Evolutionary conservation across 2,113 vertebrate genomes (phyloP), one percentile per base, ranked within the genome.

Genomic region (Arenaria interpres): DNA sequence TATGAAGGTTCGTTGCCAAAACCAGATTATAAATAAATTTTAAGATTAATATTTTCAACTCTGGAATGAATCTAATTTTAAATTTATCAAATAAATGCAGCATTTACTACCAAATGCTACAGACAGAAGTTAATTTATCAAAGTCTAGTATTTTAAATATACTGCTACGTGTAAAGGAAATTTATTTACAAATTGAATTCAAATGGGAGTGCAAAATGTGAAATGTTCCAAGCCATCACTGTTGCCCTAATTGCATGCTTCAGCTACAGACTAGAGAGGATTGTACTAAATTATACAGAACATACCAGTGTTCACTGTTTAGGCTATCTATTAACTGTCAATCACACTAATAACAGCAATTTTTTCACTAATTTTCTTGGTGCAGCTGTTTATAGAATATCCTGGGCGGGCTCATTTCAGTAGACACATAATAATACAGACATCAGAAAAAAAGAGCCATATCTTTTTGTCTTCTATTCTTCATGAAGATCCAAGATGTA

Each of bases 341-440:
- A 90, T 99, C 98, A 98, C 97, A 97, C 95, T 98, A 98, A 98
- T 98, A 98, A 98, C 97, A 97, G 98, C 98, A 98, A 98, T 98
- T 97, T 98, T 96, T 98, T 93, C 97, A 94, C 98, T 98, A 98
- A 98, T 98, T 98, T 98, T 96, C 98, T 77, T 93, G 91, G 96
- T 98, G 98, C 98, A 99, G 98, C 98, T 98, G 98, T 98, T 98
- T 98, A 98, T 92, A 98, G 98, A 98, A 98, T 98, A 97, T 97
- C 91, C 94, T 97, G 96, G 97, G 98, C 94, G 97, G 97, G 94
- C 94, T 97, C 91, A 88, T 85, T 93, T 97, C 97, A 98, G 94
- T 4, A 98, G 97, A 97, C 78, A 97, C 68, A 96, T 88, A 96
- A 97, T 97, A 98, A 97, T 75, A 84, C 92, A 98, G 96, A 97